Percentiles rank a stretch among this genome's conserved stretches.
These are phyloP conservation scores for Panagrolaimus sp. DNA, from an alignment of 1,140 invertebrate species.

Conservation along the genomic window DNA sequence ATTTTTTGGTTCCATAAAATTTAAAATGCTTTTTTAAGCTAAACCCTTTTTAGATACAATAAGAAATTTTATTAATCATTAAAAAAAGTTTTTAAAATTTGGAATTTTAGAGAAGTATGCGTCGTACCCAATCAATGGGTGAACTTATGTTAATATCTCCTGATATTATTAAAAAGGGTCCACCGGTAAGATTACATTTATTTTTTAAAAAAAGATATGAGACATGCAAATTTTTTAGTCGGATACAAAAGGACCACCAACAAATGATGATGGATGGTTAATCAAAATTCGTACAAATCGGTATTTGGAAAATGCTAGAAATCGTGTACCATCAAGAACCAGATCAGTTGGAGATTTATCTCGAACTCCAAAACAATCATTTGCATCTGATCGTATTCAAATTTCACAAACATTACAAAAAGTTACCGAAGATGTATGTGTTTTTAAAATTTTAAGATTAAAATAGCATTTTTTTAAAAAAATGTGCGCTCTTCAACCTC, in stretches of 20 bases:
- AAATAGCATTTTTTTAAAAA: too few relatives aligned
- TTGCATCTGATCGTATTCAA: conserved; percentile 3
- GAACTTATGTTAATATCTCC: conserved; percentile 8
- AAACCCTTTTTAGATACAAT: background rate
- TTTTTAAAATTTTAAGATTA: too few relatives aligned
- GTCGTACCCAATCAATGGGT: conserved; percentile 15
- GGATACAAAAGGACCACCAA: background rate
- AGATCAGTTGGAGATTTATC: conserved; percentile 20
- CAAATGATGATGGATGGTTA: conserved; percentile 18
- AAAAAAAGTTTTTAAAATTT: too few relatives aligned
- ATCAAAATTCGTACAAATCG: conserved; percentile 14
- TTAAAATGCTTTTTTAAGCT: conserved; percentile 9
- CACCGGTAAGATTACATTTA: too few relatives aligned
- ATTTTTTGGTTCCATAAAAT: conserved; percentile 6
- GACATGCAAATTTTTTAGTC: background rate
- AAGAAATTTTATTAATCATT: background rate
- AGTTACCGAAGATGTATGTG: too few relatives aligned
- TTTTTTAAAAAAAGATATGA: too few relatives aligned
- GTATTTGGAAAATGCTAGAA: conserved; percentile 19
- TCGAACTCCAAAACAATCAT: background rate
- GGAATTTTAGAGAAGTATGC: conserved; percentile 3
- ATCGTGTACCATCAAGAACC: conserved; percentile 17
- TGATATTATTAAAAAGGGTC: too few relatives aligned
- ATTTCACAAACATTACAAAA: background rate
- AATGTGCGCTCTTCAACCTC: too few relatives aligned